Conservation (phyloP, 2,797 vertebrate genomes). For the Halcyon chelicuti region DNA sequence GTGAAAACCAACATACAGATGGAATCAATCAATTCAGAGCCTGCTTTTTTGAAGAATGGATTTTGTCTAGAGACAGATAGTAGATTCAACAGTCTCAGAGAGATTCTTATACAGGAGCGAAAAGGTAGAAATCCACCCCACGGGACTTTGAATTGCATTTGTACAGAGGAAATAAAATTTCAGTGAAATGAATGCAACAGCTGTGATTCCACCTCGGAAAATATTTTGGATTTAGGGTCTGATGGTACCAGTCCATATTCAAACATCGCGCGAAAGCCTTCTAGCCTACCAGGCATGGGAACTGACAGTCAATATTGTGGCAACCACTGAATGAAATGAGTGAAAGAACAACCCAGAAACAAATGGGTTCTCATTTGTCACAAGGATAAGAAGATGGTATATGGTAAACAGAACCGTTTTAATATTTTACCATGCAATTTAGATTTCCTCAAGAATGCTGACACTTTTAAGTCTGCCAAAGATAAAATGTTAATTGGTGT, state of each 20-base stretch:
- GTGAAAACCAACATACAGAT: background rate
- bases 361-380: background rate
- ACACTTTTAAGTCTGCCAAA: background rate
- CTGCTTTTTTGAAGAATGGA: background rate
- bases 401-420: background rate
- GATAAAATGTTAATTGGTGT: background rate
- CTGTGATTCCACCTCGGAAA: background rate
- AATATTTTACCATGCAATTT: slow-evolving; percentile 18
- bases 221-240: background rate
- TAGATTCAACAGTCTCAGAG: background rate
- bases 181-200: background rate
- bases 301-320: background rate
- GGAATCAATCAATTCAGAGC: background rate
- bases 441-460: background rate
- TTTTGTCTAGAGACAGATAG: background rate
- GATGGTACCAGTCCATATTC: background rate
- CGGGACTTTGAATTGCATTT: background rate
- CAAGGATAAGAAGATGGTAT: background rate
- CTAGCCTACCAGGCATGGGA: background rate
- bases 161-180: background rate
- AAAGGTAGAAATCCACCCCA: background rate
- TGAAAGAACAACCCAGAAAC: background rate
- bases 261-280: background rate
- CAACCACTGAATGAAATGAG: background rate
- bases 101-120: background rate